Conservation (phyloP, 2,113 vertebrate genomes). For the Trematomus loennbergii region DNA sequence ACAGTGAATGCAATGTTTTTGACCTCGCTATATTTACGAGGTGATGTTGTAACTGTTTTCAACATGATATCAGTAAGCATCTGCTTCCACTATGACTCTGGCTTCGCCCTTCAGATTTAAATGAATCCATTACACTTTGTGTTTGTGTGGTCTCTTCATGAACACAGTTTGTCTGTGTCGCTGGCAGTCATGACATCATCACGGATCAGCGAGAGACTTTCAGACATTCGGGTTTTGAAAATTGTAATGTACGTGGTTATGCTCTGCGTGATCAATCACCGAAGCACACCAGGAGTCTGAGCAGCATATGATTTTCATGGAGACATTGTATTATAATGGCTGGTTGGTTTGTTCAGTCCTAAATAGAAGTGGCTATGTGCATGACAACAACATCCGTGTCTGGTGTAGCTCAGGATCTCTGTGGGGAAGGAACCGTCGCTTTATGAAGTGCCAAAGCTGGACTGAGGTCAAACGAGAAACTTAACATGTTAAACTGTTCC, state of each 20-base stretch:
- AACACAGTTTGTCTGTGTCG: slow-evolving; percentile 41
- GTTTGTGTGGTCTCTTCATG: slow-evolving; percentile 62
- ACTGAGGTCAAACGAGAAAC: slow-evolving; percentile 16
- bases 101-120: slow-evolving; percentile 17
- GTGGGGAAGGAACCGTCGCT: slow-evolving; percentile 22
- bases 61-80: slow-evolving; percentile 46
- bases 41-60: slow-evolving; percentile 37
- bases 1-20: slow-evolving; percentile 17
- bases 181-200: slow-evolving; percentile 20
- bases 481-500: background rate
- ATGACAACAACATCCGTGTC: slow-evolving; percentile 54
- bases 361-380: slow-evolving; percentile 54
- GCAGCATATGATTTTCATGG: slow-evolving; percentile 63
- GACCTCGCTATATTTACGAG: slow-evolving; percentile 6
- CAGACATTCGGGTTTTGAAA: slow-evolving; percentile 39
- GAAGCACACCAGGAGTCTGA: slow-evolving; percentile 11
- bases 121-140: slow-evolving; percentile 31
- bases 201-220: slow-evolving; percentile 14
- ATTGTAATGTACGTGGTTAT: slow-evolving; percentile 31
- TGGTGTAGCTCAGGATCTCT: slow-evolving; percentile 40
- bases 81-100: slow-evolving; percentile 50
- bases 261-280: slow-evolving; percentile 28
- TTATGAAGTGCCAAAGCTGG: slow-evolving; percentile 11
- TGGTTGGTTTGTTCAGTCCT: slow-evolving; percentile 53
- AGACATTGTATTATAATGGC: slow-evolving; percentile 57